These are phyloP conservation scores for Sphaerodactylus townsendi DNA, from an alignment of 2,113 vertebrate species.

Conservation along the genomic window DNA sequence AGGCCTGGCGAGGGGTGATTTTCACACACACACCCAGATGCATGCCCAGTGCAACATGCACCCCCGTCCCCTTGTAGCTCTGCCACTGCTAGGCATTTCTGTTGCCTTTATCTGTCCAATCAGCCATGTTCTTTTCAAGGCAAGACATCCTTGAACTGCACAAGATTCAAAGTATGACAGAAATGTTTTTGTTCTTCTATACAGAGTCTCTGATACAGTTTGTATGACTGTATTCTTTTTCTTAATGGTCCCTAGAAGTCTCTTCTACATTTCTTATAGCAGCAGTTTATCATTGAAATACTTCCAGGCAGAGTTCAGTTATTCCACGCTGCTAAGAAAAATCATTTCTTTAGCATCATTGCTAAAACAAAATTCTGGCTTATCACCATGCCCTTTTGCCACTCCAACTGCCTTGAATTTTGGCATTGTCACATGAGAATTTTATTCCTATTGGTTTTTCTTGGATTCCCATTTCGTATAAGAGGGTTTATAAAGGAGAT, in stretches of 20 bases:
- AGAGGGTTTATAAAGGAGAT: neutral
- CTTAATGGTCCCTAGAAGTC: slow-evolving; percentile 13
- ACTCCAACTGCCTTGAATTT: neutral
- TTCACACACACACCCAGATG: too few species aligned
- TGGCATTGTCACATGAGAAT: neutral
- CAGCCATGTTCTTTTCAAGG: neutral
- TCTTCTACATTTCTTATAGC: slow-evolving; percentile 14
- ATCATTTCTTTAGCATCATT: neutral
- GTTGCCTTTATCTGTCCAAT: neutral
- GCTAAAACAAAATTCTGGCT: neutral
- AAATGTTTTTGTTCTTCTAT: too few species aligned
- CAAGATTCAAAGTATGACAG: neutral
- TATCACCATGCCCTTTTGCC: neutral
- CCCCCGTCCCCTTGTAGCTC: too few species aligned
- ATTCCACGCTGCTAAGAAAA: neutral
- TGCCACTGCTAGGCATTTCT: neutral
- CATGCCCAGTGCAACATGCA: too few species aligned
- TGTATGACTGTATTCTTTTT: neutral
- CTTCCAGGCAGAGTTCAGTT: neutral
- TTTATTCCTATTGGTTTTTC: neutral
- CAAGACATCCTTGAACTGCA: neutral
- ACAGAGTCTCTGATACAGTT: neutral
- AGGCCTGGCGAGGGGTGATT: too few species aligned
- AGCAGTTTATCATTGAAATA: slow-evolving; percentile 7
- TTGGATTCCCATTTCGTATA: neutral